phyloP scores from a whole-genome alignment of 2,888 invertebrate genomes.

The Trichogramma dendrolimi region DNA sequence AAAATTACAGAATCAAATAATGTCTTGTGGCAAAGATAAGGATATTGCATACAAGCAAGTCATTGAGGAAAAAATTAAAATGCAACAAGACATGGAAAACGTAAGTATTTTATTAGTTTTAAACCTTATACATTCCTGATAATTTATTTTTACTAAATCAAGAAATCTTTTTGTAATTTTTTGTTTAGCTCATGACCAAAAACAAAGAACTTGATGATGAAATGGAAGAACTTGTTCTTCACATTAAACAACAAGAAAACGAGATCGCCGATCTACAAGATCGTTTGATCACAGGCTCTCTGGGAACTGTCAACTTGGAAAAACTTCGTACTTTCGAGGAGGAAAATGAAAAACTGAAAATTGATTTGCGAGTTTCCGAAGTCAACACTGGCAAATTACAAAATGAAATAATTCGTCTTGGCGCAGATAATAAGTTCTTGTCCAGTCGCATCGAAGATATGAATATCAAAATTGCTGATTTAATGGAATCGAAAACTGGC shows the following conservation, averaged over 20 bases:
- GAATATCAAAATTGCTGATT: conserved; percentile 28
- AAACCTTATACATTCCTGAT: not conserved
- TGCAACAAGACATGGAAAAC: conserved; percentile 27
- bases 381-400: conserved; percentile 14
- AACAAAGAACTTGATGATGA: conserved; percentile 53
- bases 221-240: conserved; percentile 45
- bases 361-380: conserved; percentile 18
- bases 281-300: conserved; percentile 41
- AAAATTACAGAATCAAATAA: conserved; percentile 11
- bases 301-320: conserved; percentile 49
- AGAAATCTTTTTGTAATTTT: not conserved
- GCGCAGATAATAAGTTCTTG: conserved; percentile 18
- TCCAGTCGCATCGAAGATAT: conserved; percentile 26
- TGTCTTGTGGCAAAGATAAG: conserved; percentile 1
- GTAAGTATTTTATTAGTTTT: conserved; percentile 7
- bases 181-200: conserved; percentile 49
- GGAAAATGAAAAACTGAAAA: conserved; percentile 32
- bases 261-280: conserved; percentile 34
- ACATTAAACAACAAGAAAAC: conserved; percentile 30
- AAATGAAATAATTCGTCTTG: conserved; percentile 20
- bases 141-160: not conserved
- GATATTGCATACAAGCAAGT: conserved; percentile 15
- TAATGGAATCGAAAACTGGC: conserved; percentile 29
- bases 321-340: conserved; percentile 36
- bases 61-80: conserved; percentile 13